Conservation (phyloP, 2,797 vertebrate genomes). For the Denticeps clupeoides region DNA sequence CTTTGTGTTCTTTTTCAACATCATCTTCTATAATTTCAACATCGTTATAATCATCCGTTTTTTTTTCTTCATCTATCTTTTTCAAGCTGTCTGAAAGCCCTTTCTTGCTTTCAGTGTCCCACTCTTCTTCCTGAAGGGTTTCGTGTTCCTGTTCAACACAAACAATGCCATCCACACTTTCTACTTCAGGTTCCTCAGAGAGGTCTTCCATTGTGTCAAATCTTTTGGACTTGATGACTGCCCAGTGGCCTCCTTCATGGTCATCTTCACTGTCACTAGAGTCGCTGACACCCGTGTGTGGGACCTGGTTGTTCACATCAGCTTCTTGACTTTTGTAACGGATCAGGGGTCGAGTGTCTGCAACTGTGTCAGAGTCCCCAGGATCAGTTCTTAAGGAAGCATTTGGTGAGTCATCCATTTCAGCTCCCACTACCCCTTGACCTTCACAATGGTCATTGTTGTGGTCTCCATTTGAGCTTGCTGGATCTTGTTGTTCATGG, state of each 20-base stretch:
- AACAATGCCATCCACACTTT: constrained; percentile 34
- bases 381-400: constrained; percentile 50
- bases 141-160: not conserved
- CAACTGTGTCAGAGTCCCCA: constrained; percentile 54
- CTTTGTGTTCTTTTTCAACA: not conserved
- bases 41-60: too few relatives aligned
- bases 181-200: constrained; percentile 52
- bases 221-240: constrained; percentile 39
- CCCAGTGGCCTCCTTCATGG: constrained; percentile 37
- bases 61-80: not conserved
- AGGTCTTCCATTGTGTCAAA: constrained; percentile 65
- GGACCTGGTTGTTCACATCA: constrained; percentile 43
- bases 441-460: not conserved
- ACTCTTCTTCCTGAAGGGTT: constrained; percentile 1
- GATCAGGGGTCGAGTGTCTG: constrained; percentile 61
- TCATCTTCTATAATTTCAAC: constrained; percentile 3
- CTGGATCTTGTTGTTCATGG: too few relatives aligned
- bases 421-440: too few relatives aligned
- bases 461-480: too few relatives aligned
- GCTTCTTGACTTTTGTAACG: constrained; percentile 60
- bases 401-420: constrained; percentile 53
- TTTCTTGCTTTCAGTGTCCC: not conserved
- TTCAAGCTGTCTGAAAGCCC: not conserved
- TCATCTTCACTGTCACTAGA: constrained; percentile 53
- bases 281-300: constrained; percentile 45